Base-by-base conservation (phyloP, 2,888 invertebrate species). In the Caenorhabditis sp. region DNA sequence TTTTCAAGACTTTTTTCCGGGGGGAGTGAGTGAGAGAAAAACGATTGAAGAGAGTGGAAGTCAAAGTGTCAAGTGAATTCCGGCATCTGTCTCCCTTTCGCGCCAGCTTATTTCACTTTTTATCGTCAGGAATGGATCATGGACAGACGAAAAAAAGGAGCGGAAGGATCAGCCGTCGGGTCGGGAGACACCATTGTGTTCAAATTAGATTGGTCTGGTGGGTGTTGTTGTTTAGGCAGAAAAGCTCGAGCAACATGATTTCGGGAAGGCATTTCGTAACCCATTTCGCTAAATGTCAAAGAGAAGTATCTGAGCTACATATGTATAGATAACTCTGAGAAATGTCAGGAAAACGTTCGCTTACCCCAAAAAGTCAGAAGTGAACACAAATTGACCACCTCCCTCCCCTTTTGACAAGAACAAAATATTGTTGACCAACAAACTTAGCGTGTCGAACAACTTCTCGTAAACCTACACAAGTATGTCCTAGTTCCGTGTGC, bases 111-210 rank as follows among this genome's bases (percentile, higher is more conserved):
- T 50, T 48, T 35, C 22, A 11, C 20, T 68, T 52, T 58, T 43
- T 68, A 58, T 48, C 50, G 68, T 52, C 68, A 52, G 52, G 55
- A 43, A 43, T n/a, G 58, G 68, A 68, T 68, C 68, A 68, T 68
- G 68, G 59, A 68, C 59, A 58, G 68, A 65, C 63, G 37, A 35
- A 46, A 55, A 48, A 32, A 22, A n/a, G n/a, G n/a, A n/a, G n/a
- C n/a, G n/a, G n/a, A n/a, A n/a, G n/a, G n/a, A n/a, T n/a, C n/a
- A n/a, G 55, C 30, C 39, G 58, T 24, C 66, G 68, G 68, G 55
- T 35, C 48, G 48, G n/a, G n/a, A 26, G 46, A 45, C 48, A 39
- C 48, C 48, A 50, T 32, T 50, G 27, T 53, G 63, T 9, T 30
- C 30, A 30, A 30, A 59, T 68, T 68, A 59, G 24, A 68, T 59